phyloP scores from a whole-genome alignment of 2,113 vertebrate genomes.

The Neolamprologus sp. region DNA sequence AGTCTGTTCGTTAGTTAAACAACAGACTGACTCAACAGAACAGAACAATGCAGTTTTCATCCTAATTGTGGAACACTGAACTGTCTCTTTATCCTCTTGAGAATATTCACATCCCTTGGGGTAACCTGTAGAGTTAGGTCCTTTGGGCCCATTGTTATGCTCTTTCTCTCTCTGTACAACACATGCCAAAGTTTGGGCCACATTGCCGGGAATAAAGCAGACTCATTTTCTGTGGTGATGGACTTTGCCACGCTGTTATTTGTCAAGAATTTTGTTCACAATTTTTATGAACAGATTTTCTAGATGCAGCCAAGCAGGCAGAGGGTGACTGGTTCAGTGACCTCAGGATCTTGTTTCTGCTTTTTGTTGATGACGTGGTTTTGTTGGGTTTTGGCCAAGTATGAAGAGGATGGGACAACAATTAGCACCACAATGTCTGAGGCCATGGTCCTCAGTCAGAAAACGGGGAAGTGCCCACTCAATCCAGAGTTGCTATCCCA shows the following conservation, averaged over 20 bases:
- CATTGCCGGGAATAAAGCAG: background rate
- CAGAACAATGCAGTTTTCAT: background rate
- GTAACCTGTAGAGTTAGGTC: background rate
- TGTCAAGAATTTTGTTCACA: background rate
- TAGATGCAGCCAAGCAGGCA: background rate
- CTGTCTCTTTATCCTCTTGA: background rate
- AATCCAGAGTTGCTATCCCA: background rate
- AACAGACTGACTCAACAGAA: background rate
- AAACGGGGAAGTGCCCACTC: background rate
- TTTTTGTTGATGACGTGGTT: fast-evolving
- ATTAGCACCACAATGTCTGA: background rate
- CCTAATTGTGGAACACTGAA: background rate
- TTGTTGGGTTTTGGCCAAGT: background rate
- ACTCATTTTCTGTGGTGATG: background rate
- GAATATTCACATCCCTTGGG: background rate
- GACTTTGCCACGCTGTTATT: background rate
- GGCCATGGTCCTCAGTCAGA: background rate
- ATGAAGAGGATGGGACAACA: background rate
- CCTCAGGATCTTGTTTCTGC: background rate
- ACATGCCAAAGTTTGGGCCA: background rate
- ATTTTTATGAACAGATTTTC: background rate
- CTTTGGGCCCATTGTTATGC: background rate
- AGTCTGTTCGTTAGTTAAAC: background rate
- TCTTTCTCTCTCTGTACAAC: background rate
- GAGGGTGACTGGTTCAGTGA: background rate